Conservation (phyloP, 92 coral and sea anemone genomes). For the Phenganax marumi region DNA sequence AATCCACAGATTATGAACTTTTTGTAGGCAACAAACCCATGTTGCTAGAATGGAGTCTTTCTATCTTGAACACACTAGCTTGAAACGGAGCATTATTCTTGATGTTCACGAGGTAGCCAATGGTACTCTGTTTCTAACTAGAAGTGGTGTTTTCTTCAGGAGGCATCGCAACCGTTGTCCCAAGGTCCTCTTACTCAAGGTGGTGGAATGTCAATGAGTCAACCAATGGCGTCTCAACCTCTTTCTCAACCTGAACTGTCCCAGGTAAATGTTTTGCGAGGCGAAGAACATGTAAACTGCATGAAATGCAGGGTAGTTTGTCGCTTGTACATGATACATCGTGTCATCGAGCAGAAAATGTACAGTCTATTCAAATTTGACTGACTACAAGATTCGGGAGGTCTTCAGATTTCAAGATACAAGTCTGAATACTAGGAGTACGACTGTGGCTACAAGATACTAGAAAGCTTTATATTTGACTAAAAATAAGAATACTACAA, state of each 20-base stretch:
- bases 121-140: not conserved
- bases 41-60: too few relatives aligned
- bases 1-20: not conserved
- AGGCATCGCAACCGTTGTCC: slow-evolving; percentile 98
- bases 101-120: not conserved
- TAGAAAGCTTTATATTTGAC: too few relatives aligned
- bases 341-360: not conserved
- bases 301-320: not conserved
- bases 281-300: not conserved
- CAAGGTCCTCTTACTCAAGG: slow-evolving; percentile 99
- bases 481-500: too few relatives aligned
- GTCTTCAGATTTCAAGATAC: too few relatives aligned
- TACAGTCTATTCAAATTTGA: not conserved
- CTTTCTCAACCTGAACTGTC: slow-evolving; percentile 98
- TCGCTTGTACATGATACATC: not conserved
- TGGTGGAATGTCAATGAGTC: slow-evolving; percentile 95
- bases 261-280: slow-evolving; percentile 62
- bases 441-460: too few relatives aligned
- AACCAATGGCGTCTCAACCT: slow-evolving; percentile 98
- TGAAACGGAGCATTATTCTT: too few relatives aligned
- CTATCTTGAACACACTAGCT: not conserved
- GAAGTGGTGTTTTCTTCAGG: slow-evolving; percentile 49
- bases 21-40: not conserved
- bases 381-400: too few relatives aligned
- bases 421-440: too few relatives aligned